Evolutionary conservation across 2,113 vertebrate genomes (phyloP), one percentile per base, ranked within the genome.

Genomic region (Coptodon bakossiorum): DNA sequence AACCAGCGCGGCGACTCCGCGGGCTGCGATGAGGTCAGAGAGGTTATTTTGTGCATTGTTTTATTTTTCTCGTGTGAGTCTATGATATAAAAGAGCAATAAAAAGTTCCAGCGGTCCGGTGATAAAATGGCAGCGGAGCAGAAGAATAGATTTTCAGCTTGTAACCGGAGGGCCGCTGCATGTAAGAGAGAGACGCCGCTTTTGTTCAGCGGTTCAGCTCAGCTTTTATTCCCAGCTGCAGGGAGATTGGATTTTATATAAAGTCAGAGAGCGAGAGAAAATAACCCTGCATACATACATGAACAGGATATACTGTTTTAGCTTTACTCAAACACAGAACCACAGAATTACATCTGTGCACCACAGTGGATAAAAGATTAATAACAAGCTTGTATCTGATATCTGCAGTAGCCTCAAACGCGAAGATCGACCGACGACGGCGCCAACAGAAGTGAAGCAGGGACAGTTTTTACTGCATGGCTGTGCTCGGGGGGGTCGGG

Each of bases 341-440:
- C 68, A 27, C 71, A 78, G 16, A 50, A 17, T 48, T 17, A 29
- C 24, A 16, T 27, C 24, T 7, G 68, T 0, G 36, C 27, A 6
- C 61, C 31, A 66, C 31, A 66, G 10, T 38, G 34, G 34, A 7
- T 5, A 66, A 56, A 56, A 56, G 3, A 7, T 10, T 10, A 10
- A 66, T 0, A 66, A 66, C 6, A 63, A 66, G 61, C 61, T 38
- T 66, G 19, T 13, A 68, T 68, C 61, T 38, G 34, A 38, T 5
- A 59, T 71, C 36, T 40, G 66, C n/a, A 24, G 24, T 24, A 9
- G 63, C 34, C 7, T 43, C 7, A 24, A 71, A 71, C 12, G 0
- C 8, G 36, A 22, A 40, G 36, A 22, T 68, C 11, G 11, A 0
- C n/a, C 1, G 7, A 22, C 0, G 7, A 13, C 10, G 1, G 34